Evolutionary conservation across 2,797 vertebrate genomes (phyloP), one percentile per base, ranked within the genome.

Genomic region (Ciconia nigra): DNA sequence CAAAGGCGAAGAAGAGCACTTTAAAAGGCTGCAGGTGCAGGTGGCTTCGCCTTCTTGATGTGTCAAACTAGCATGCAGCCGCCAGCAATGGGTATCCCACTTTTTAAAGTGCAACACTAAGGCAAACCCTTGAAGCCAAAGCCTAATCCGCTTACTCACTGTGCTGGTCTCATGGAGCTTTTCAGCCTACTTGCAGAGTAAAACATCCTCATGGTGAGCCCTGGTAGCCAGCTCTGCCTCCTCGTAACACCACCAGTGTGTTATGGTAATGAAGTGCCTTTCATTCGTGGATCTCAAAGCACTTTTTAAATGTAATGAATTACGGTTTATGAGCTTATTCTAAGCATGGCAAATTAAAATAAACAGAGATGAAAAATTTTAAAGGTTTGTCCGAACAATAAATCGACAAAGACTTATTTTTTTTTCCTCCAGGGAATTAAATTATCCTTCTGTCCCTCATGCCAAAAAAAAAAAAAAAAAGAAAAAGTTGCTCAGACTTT

Each of bases 401-500:
- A 82, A 96, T 97, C 10, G 37, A 93, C 95, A 96, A 97, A 97
- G 96, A 81, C 87, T 90, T 81, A 25, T 92, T 97, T 97, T 82
- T 73, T 83, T 51, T 71, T 66, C 87, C 96, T 97, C 93, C 25
- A 39, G 77, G 92, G 93, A 89, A 96, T 95, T 95, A 96, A 94
- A 97, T 96, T 93, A 96, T 93, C 90, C 89, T 97, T 93, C 89
- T 86, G 69, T 85, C 70, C 15, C n/a, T 91, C 90, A 90, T 47
- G 86, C 82, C 51, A 93, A 94, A 93, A 96, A 92, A 63, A 82
- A 93, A 96, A 44, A 14, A n/a, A 46, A 3, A 74, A 57, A 12
- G 86, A 90, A 96, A 98, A 97, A 97, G 94, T 97, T 94, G 86
- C 94, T 91, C 42, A 62, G 33, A 96, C 98, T 97, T 98, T 98